Percentiles rank a stretch among this genome's conserved stretches.
Evolutionary conservation across 2,888 invertebrate species (phyloP).

Genomic region (Rhingia rostrata): DNA sequence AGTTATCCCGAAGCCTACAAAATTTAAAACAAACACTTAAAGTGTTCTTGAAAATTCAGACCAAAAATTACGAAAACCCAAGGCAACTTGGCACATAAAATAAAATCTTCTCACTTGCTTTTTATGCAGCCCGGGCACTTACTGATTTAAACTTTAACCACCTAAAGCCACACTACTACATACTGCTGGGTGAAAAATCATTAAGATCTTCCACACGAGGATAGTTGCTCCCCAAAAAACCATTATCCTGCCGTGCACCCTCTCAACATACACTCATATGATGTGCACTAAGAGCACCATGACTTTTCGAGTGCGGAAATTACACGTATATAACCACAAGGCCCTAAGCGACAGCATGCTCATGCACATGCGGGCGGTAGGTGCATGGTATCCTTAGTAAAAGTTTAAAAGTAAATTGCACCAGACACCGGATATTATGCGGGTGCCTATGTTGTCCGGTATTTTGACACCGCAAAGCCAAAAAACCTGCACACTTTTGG

Average conservation of each 20-base stretch:
- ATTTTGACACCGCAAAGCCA: slow-evolving; percentile 42
- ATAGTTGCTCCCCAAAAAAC: slow-evolving; percentile 23
- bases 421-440: slow-evolving; percentile 65
- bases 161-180: slow-evolving; percentile 1
- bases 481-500: slow-evolving; percentile 28
- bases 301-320: slow-evolving; percentile 49
- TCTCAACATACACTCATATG: neutral
- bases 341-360: slow-evolving; percentile 35
- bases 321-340: slow-evolving; percentile 60
- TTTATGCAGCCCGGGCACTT: neutral
- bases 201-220: slow-evolving; percentile 31
- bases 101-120: neutral
- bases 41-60: neutral
- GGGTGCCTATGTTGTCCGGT: slow-evolving; percentile 27
- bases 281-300: slow-evolving; percentile 10
- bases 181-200: slow-evolving; percentile 12
- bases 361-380: slow-evolving; percentile 5
- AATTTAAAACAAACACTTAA: neutral
- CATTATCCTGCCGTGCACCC: slow-evolving; percentile 35
- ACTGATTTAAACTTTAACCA: slow-evolving; percentile 11
- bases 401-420: slow-evolving; percentile 70
- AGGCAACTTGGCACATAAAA: neutral
- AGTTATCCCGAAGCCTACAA: neutral
- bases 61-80: neutral
- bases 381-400: slow-evolving; percentile 10